Percentiles rank a stretch among this genome's conserved stretches.
These are phyloP conservation scores for Novumbra hubbsi DNA, from an alignment of 2,797 vertebrate species.

Conservation along the genomic window DNA sequence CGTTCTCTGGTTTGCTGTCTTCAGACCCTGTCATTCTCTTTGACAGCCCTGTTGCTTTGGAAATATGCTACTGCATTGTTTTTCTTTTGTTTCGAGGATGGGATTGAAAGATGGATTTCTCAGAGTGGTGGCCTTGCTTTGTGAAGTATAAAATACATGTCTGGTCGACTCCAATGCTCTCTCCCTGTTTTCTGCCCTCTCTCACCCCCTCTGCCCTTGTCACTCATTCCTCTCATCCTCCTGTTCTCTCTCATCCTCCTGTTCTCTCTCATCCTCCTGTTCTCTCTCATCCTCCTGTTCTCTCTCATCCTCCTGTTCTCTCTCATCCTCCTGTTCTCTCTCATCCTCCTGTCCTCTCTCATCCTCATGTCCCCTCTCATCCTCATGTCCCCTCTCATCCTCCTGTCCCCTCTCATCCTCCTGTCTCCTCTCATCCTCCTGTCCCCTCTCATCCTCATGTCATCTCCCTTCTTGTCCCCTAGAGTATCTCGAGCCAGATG, in stretches of 20 bases:
- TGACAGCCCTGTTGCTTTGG: slow-evolving; percentile 66
- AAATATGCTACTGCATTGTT: slow-evolving; percentile 59
- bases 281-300: too few species aligned
- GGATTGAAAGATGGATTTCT: slow-evolving; percentile 74
- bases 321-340: slow-evolving; percentile 51
- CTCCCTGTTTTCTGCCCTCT: slow-evolving; percentile 32
- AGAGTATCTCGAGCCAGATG: slow-evolving; percentile 87
- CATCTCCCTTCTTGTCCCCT: too few species aligned
- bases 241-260: slow-evolving; percentile 61
- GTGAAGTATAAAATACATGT: slow-evolving; percentile 70
- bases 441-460: slow-evolving; percentile 25
- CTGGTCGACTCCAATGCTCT: slow-evolving; percentile 68
- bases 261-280: too few species aligned
- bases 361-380: too few species aligned
- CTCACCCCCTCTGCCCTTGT: slow-evolving; percentile 26
- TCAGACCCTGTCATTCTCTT: slow-evolving; percentile 46
- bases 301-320: too few species aligned
- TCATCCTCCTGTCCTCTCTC: slow-evolving; percentile 47
- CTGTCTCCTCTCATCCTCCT: slow-evolving; percentile 61
- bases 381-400: too few species aligned
- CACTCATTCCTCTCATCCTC: slow-evolving; percentile 25
- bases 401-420: slow-evolving; percentile 23
- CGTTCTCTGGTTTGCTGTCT: slow-evolving; percentile 35
- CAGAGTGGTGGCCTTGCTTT: slow-evolving; percentile 70
- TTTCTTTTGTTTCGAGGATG: slow-evolving; percentile 27